Conservation (phyloP, 2,113 vertebrate genomes). For the Dendropsophus ebraccatus region DNA sequence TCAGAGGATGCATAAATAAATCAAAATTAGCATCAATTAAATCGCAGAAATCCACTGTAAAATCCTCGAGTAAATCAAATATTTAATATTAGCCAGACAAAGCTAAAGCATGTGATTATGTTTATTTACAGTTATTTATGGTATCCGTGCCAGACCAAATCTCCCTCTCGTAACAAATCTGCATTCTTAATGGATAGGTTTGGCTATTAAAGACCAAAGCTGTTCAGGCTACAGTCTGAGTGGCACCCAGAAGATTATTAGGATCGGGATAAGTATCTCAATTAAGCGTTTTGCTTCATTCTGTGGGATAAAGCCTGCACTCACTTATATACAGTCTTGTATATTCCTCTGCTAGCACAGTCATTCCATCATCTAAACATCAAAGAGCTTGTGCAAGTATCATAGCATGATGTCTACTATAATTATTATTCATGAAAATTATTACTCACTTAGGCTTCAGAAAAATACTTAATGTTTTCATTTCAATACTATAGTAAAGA, state of each 20-base stretch:
- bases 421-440: conserved; percentile 32
- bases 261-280: conserved; percentile 73
- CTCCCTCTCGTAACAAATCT: conserved; percentile 76
- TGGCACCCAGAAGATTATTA: conserved; percentile 77
- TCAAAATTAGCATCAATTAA: conserved; percentile 54
- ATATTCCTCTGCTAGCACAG: not conserved
- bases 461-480: not conserved
- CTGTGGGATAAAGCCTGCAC: conserved; percentile 45
- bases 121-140: conserved; percentile 77
- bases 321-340: conserved; percentile 45
- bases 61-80: conserved; percentile 69
- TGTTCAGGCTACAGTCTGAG: conserved; percentile 70
- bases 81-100: conserved; percentile 74
- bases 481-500: not conserved
- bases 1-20: conserved; percentile 52
- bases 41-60: conserved; percentile 25
- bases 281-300: conserved; percentile 67
- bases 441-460: not conserved
- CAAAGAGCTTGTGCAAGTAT: conserved; percentile 36
- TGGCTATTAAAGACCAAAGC: conserved; percentile 74
- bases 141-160: conserved; percentile 71
- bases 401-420: not conserved
- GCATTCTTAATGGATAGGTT: conserved; percentile 73
- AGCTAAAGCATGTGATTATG: conserved; percentile 75
- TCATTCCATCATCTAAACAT: conserved; percentile 41